phyloP scores from a whole-genome alignment of 2,113 vertebrate genomes.

The Nesospiza acunhae region DNA sequence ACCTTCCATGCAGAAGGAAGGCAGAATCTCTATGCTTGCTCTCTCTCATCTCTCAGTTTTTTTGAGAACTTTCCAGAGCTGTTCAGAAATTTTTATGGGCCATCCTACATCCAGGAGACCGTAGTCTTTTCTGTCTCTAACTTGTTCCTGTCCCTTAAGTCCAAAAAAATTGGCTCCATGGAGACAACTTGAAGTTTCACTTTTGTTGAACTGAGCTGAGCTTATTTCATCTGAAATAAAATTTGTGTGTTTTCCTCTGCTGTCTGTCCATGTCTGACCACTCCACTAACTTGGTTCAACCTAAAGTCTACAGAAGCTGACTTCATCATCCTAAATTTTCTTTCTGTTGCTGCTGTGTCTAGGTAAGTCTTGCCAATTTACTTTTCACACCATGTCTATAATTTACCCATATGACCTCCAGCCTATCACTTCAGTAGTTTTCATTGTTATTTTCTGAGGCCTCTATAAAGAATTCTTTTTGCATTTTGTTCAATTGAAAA shows the following conservation, averaged over 20 bases:
- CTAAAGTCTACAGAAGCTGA: background rate
- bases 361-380: background rate
- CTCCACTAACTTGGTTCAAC: background rate
- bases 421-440: background rate
- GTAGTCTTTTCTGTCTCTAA: background rate
- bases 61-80: background rate
- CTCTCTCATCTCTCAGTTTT: background rate
- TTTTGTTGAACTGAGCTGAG: background rate
- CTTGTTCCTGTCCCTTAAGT: background rate
- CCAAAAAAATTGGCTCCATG: background rate
- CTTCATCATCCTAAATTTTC: background rate
- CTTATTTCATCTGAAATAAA: background rate
- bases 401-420: background rate
- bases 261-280: background rate
- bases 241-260: background rate
- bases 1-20: background rate
- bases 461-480: background rate
- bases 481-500: background rate
- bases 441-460: background rate
- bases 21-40: background rate
- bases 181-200: background rate
- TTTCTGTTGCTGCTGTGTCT: background rate
- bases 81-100: background rate
- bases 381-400: background rate
- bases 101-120: background rate